Base-by-base conservation (phyloP, 2,888 invertebrate genomes). In the Hofmannophila pseudospretella region DNA sequence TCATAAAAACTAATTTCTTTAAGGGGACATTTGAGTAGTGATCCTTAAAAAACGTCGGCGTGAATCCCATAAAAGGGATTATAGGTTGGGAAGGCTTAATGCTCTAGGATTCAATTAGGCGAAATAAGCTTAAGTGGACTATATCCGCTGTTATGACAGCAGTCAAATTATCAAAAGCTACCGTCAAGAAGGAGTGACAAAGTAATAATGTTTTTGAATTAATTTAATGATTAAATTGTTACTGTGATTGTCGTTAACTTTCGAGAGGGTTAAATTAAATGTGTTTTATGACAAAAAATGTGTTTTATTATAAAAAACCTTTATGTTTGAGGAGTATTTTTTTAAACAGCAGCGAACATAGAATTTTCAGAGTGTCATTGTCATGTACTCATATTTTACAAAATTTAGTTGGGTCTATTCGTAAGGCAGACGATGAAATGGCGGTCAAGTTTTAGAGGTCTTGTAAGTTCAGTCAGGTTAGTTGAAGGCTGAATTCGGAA, bases 141-240 rank as follows among this genome's bases (percentile, higher is more conserved):
- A 71, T 80, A 81, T 85, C 84, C 80, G 75, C 75, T 85, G 77
- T 85, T 86, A 58, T 85, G 86, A 86, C 86, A 82, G 79, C 77
- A 65, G 62, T 74, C 76, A 72, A 80, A 82, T 85, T 80, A 80
- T 70, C 66, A 28, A 23, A 11, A 14, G 46, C 46, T 52, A 51
- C 55, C 55, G 52, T 49, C 41, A 38, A 30, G 23, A 7, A 25
- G 35, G 67, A 58, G 76, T 73, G 76, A 75, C 78, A 71, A 60
- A 49, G 44, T 54, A 58, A 64, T 55, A 46, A 54, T 42, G 49
- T 50, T 54, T 16, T 45, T 49, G 49, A 44, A 45, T 52, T 44
- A 46, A 39, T n/a, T 35, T 36, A 32, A 45, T 42, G 36, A 41
- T 36, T 28, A 42, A 39, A 46, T 44, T 42, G 35, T 34, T 40